Evolutionary conservation across 92 coral and sea anemone species (phyloP), one percentile per base, ranked within the genome.

Genomic region (Diadumene lineata): DNA sequence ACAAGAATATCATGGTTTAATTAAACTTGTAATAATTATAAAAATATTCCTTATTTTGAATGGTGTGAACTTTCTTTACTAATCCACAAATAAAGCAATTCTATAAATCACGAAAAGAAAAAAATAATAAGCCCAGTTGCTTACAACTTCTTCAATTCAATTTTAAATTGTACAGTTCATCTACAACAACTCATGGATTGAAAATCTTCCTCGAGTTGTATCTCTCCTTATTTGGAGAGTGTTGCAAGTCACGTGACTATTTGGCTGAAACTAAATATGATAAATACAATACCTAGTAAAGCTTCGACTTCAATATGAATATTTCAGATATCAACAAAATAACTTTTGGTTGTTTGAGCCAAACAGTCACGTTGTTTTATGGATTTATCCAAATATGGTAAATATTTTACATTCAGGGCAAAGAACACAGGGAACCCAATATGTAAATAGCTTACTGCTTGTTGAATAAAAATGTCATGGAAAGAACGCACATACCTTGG

Each of bases 301-400:
- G 22, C 25, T 16, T 32, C 19, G 22, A 27, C 27, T 23, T 70
- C 64, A 70, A 72, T 72, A 22, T 30, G 64, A 56, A 13, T 28
- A 62, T 27, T 31, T 58, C 7, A 6, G 48, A 53, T 53, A 16
- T 53, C 25, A 3, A 53, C 3, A 23, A 53, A 53, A 28, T 62
- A 3, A 62, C 7, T 16, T 1, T 62, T 13, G 68, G 77, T 72
- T 72, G 77, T 56, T 72, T 72, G 66, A 72, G 77, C 66, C 64
- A 61, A 72, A 56, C 11, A 34, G 77, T 72, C 77, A 72, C 75
- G 64, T 23, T 50, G 31, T 34, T 10, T 58, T 9, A 21, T 15
- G 60, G 4, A 53, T 53, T 53, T 53, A 53, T 53, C 48, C 48
- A 38, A 53, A 15, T 53, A 53, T 53, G 60, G 60, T 53, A 53